A percentile compares a stretch with the other conserved stretches of the same genome.
These are phyloP conservation scores for Microtus ochrogaster DNA, from an alignment of 2,113 vertebrate species.

Conservation along the genomic window DNA sequence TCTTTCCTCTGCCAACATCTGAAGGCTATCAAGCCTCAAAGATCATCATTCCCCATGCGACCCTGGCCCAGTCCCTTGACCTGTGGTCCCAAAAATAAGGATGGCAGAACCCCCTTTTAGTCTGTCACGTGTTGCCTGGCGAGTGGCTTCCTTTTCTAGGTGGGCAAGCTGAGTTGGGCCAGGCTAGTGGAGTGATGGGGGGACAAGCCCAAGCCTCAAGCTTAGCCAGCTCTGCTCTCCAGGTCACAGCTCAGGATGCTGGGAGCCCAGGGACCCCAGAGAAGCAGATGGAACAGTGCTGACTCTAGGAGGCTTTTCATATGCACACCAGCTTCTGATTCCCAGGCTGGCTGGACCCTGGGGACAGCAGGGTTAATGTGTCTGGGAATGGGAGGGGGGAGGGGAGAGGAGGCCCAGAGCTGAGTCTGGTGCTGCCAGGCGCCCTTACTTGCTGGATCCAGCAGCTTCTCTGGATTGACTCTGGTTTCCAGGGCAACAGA, in stretches of 20 bases:
- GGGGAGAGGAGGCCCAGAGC: not conserved
- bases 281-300: too few species aligned
- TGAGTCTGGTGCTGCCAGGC: not conserved
- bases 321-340: not conserved
- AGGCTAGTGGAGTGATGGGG: not conserved
- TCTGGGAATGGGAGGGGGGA: not conserved
- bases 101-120: not conserved
- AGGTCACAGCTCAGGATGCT: not conserved
- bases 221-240: not conserved
- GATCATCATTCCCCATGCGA: not conserved
- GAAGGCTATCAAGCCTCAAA: not conserved
- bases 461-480: conserved; percentile 3
- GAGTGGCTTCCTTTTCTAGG: not conserved
- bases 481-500: conserved; percentile 61
- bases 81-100: fast-evolving
- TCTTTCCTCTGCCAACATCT: not conserved
- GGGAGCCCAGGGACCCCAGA: fast-evolving
- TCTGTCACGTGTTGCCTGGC: fast-evolving
- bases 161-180: not conserved
- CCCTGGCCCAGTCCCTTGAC: not conserved
- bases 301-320: not conserved
- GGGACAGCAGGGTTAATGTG: conserved; percentile 48
- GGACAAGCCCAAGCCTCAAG: fast-evolving
- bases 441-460: not conserved
- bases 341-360: not conserved